These are phyloP conservation scores for Cyanoramphus novaezelandiae DNA, from an alignment of 2,113 vertebrate species.

Conservation along the genomic window DNA sequence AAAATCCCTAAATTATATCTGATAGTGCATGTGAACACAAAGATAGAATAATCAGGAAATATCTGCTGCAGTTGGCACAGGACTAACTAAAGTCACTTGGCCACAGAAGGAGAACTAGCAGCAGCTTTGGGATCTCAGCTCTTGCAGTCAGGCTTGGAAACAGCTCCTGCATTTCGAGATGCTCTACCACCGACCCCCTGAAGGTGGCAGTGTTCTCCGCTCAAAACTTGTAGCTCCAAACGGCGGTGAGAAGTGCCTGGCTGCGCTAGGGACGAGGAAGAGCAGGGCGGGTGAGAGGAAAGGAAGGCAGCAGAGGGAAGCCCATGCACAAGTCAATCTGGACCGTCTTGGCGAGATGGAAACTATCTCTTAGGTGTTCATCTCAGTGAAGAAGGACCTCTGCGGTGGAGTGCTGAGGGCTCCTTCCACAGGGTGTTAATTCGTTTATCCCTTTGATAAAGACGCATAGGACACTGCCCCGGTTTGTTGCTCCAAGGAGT, in stretches of 20 bases:
- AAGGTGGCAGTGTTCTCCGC: conserved; percentile 50
- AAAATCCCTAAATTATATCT: neutral
- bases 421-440: neutral
- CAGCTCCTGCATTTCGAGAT: neutral
- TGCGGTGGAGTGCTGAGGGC: neutral
- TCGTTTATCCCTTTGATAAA: accelerated
- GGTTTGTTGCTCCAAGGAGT: neutral
- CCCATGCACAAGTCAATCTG: neutral
- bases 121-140: neutral
- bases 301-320: neutral
- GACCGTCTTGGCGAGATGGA: neutral
- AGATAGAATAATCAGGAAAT: neutral
- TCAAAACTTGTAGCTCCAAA: neutral
- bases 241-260: neutral
- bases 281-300: neutral
- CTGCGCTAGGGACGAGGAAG: accelerated
- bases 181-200: conserved; percentile 29
- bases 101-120: neutral
- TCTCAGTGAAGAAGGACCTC: neutral
- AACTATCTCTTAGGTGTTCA: neutral
- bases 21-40: neutral
- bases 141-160: neutral
- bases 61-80: accelerated
- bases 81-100: neutral
- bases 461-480: neutral